Evolutionary conservation across 2,888 invertebrate genomes (phyloP), one percentile per base, ranked within the genome.

Genomic region (Prosopocoilus inquinatus): DNA sequence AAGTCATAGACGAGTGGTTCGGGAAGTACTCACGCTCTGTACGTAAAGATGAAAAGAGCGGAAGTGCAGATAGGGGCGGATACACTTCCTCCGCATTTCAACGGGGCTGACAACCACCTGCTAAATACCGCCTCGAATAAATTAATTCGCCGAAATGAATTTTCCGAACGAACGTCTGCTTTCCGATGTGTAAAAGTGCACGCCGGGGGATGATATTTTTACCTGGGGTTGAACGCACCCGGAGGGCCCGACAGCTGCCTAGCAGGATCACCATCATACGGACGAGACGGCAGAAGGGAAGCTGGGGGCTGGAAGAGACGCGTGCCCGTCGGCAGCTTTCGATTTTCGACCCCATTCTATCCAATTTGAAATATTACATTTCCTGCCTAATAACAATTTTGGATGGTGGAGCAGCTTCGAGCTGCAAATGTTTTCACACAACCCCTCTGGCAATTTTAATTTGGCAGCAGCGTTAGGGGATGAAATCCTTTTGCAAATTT

Each of bases 41-140:
- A 28, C 3, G 20, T 28, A 28, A n/a, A n/a, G 47, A 56, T 59
- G 55, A 61, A 62, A 60, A 57, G 62, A 45, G 56, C 60, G 64
- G 64, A 64, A 61, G 52, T 55, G 52, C 55, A 55, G 58, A 61
- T 62, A 62, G 60, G 64, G 64, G 60, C 59, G 62, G 64, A 59
- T 57, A 57, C 47, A 47, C 50, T 50, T 46, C 49, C 50, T 57
- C 46, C 47, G 41, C 41, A 15, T 41, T 41, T 41, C 41, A 41
- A 16, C 41, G 41, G 41, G 41, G 41, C 41, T 41, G 41, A 41
- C 41, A 41, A 41, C 41, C 41, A 41, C 41, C 41, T 41, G 41
- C 41, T 41, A 41, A 41, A 13, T 41, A 11, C 41, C 15, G 11
- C 38, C 11, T 41, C 16, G 41, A 41, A 41, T 41, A 41, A 41